A percentile compares a stretch with the other conserved stretches of the same genome.
phyloP scores from a whole-genome alignment of 2,888 invertebrate genomes.

The Plebejus anna region DNA sequence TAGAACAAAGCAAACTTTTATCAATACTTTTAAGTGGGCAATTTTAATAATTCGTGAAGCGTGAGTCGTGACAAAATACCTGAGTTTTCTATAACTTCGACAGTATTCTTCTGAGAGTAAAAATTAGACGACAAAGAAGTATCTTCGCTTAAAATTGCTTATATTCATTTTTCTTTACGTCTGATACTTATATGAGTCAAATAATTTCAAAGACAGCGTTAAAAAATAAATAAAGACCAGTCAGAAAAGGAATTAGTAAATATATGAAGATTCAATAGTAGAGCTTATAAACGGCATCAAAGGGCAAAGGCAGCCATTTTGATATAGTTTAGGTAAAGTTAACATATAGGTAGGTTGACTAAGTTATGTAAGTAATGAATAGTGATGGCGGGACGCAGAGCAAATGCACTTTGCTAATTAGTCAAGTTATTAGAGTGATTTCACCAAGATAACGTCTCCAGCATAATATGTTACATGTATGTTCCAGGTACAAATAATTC shows the following conservation, averaged over 20 bases:
- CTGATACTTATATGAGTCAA: no score
- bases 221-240: background rate
- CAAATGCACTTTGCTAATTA: constrained; percentile 21
- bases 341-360: constrained; percentile 4
- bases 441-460: constrained; percentile 5
- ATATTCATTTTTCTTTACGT: background rate
- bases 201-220: background rate
- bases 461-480: background rate
- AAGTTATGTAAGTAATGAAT: background rate
- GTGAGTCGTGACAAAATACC: background rate
- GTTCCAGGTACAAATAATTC: background rate
- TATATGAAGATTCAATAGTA: background rate
- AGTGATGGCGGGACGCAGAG: constrained; percentile 13
- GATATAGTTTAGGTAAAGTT: background rate
- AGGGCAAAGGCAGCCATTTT: constrained; percentile 1
- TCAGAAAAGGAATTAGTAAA: background rate
- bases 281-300: background rate
- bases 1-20: background rate
- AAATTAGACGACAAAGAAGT: background rate
- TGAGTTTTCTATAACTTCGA: background rate
- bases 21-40: background rate
- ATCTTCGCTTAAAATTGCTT: background rate
- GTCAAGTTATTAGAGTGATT: constrained; percentile 7
- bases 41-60: background rate
- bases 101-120: background rate